Percentiles rank a stretch among this genome's conserved stretches.
Evolutionary conservation across 1,140 invertebrate species (phyloP).

Genomic region (Brachionus rubens): DNA sequence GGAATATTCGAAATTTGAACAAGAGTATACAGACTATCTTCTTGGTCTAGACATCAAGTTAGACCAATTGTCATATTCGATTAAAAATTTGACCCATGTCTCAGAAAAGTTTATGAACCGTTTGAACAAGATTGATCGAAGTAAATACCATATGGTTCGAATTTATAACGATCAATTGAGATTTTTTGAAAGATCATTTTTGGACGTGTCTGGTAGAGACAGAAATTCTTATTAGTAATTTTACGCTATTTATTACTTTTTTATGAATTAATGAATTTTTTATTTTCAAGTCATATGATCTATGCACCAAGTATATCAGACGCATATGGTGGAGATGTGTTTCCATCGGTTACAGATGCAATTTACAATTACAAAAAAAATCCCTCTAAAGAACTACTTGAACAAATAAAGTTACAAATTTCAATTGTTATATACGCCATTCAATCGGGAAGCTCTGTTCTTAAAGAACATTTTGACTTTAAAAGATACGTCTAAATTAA

Average conservation of each 20-base stretch:
- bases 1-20: not conserved
- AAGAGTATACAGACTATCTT: not conserved
- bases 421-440: constrained; percentile 42
- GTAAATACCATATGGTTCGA: not conserved
- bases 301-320: constrained; percentile 40
- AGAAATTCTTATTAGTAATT: not conserved
- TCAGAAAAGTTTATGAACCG: not conserved
- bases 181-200: constrained; percentile 36
- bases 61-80: constrained; percentile 9
- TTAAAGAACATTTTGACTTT: constrained; percentile 38
- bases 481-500: constrained; percentile 18
- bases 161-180: constrained; percentile 42
- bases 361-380: constrained; percentile 33
- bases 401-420: constrained; percentile 27
- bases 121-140: not conserved
- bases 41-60: not conserved
- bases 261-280: not conserved
- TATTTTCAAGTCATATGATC: constrained; percentile 42
- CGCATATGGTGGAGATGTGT: constrained; percentile 34
- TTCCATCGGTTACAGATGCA: constrained; percentile 36
- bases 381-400: constrained; percentile 9
- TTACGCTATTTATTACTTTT: no score
- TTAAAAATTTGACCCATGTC: not conserved
- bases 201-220: not conserved
- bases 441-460: constrained; percentile 24